A percentile compares a stretch with the other conserved stretches of the same genome.
phyloP scores from a whole-genome alignment of 2,888 invertebrate genomes.

The Meliscaeva auricollis region DNA sequence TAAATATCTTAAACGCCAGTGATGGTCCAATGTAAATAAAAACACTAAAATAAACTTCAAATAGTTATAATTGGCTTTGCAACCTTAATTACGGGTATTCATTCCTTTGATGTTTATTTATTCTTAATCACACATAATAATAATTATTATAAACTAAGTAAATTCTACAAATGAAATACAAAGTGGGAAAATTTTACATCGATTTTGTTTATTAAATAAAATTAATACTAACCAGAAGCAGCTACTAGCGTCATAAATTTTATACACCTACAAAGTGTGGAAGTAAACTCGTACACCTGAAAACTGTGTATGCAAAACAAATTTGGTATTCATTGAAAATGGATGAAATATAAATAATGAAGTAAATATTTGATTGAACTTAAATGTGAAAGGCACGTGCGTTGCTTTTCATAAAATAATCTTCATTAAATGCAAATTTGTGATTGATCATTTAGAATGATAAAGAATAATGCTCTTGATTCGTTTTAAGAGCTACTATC shows the following conservation, averaged over 20 bases:
- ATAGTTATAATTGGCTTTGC: not conserved
- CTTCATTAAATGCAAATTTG: too few species aligned
- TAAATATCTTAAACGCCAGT: not conserved
- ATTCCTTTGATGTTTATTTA: slow-evolving; percentile 28
- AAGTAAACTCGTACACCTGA: not conserved
- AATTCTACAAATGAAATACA: slow-evolving; percentile 17
- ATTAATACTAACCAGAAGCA: not conserved
- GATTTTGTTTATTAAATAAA: not conserved
- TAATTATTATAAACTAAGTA: slow-evolving; percentile 21
- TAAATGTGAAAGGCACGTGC: too few species aligned
- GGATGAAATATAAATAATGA: too few species aligned
- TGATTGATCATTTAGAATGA: too few species aligned
- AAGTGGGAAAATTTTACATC: not conserved
- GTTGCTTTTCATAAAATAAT: too few species aligned
- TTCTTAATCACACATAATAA: slow-evolving; percentile 11
- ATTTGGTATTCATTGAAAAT: too few species aligned
- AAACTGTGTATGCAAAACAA: not conserved
- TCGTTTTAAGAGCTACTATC: too few species aligned
- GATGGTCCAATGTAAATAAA: slow-evolving; percentile 1
- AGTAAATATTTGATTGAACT: not conserved
- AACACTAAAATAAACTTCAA: not conserved
- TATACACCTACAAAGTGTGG: not conserved
- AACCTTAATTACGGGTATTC: not conserved
- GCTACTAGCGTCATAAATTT: not conserved
- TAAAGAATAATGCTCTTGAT: too few species aligned